Evolutionary conservation across 2,797 vertebrate species (phyloP), one percentile per base, ranked within the genome.

Genomic region (Spheniscus humboldti): DNA sequence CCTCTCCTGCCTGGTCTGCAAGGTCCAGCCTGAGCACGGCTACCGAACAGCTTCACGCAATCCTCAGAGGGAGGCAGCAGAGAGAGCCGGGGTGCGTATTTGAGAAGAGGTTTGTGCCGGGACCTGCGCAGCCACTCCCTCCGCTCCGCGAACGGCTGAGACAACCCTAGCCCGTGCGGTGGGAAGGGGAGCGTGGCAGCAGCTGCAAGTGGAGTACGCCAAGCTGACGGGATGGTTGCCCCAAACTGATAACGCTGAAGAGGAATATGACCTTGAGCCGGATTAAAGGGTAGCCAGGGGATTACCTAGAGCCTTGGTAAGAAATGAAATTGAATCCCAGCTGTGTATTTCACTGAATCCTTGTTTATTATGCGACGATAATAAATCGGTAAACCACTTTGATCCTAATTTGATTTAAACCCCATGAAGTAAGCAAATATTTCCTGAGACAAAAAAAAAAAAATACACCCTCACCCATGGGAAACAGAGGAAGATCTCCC

Each of bases 71-170:
- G 76, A 55, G 76, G 75, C 18, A 16, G n/a, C 11, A 5, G 77
- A 35, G 77, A 24, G 9, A 13, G 35, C 24, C 1, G n/a, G n/a
- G 59, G 24, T 0, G 24, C 2, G 11, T 8, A 3, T 12, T 20
- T 18, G 60, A 2, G 33, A 27, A 37, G 33, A 19, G 12, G 50
- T 7, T 19, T 28, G 59, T 5, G 11, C 45, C 4, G 57, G 27
- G 27, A 31, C 39, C 39, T 2, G 11, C 23, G 1, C 9, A 39
- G 68, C 39, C 13, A 8, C 47, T 37, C 57, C 11, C 80, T 13
- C 27, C 1, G 28, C 53, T 22, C 66, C 2, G 22, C 30, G 4
- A 9, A 22, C 2, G 3, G 41, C 41, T 5, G 2, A n/a, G 41
- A 15, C 48, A 15, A 3, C 6, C 37, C 37, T 8, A 2, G 47